A percentile compares a stretch with the other conserved stretches of the same genome.
These are phyloP conservation scores for Cepphus grylle DNA, from an alignment of 2,113 vertebrate species.

Conservation along the genomic window DNA sequence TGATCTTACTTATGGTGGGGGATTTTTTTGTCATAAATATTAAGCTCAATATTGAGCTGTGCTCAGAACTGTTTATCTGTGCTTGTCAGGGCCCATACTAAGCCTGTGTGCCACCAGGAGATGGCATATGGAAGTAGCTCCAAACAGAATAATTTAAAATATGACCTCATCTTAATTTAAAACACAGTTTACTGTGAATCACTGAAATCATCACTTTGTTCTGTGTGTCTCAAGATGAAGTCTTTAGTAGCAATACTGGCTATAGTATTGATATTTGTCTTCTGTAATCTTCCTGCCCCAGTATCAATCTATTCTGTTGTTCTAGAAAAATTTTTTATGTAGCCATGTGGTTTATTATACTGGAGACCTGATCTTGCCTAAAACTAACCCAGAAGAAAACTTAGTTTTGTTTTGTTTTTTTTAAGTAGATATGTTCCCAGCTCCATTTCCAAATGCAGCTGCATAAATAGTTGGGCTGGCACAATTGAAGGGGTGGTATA, in stretches of 20 bases:
- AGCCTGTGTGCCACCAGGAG: not conserved
- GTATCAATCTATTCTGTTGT: not conserved
- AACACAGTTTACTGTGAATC: not conserved
- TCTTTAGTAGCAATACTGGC: not conserved
- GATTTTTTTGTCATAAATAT: not conserved
- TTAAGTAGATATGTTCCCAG: not conserved
- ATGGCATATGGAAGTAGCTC: not conserved
- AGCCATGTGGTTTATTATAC: not conserved
- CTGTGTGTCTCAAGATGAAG: not conserved
- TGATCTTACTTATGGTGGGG: not conserved
- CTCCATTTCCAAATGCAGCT: not conserved
- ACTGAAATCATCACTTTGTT: not conserved
- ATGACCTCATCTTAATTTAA: not conserved
- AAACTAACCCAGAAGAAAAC: not conserved
- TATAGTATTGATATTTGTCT: not conserved
- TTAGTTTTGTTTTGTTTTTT: not conserved
- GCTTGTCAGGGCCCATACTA: not conserved
- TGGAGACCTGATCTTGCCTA: not conserved
- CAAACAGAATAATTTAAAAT: not conserved
- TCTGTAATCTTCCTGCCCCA: not conserved
- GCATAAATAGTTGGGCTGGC: not conserved
- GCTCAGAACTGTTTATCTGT: not conserved
- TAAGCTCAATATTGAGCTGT: not conserved
- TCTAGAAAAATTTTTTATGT: not conserved
- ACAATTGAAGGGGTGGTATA: not conserved